Evolutionary conservation across 30 jellyfish, hydroid and myxozoan genomes (phyloP), one percentile per base, ranked within the genome.

Genomic region (Hydractinia symbiolongicarpus): DNA sequence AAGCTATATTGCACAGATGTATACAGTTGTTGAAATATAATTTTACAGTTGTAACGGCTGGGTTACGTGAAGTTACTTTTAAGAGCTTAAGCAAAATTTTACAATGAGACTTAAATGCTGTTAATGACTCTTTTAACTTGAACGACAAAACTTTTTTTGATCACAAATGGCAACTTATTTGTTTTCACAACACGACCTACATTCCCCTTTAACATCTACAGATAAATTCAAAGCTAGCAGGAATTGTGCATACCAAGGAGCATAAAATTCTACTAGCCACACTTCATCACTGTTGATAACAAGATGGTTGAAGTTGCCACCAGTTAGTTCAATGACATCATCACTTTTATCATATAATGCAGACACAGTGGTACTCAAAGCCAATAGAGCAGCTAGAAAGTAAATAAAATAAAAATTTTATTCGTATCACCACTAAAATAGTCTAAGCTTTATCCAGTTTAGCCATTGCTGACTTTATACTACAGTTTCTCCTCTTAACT

Each of bases 221-320:
- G 44, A 30, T 30, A 30, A 30, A 30, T 30, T 64, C 7, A 7
- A 7, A 64, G 19, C 74, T 6, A n/a, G 17, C 19, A 58, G 15
- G 8, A 64, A 50, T 66, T 77, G 20, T 10, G 1, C 95, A 76
- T 78, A 90, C 97, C 97, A 90, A 53, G 97, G 97, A 40, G 97
- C 97, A 75, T 90, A 90, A 61, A 90, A 90, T 72, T 90, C 97
- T 21, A 90, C 94, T 60, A 90, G 84, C 97, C 97, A 90, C n/a
- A 86, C 82, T 56, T 90, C 95, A 81, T 85, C 97, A 84, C 97
- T 86, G 51, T 90, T 86, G 10, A 84, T 81, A 44, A 90, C 97
- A 71, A 72, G 55, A 53, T 68, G 77, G 54, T 90, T 81, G 79
- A 90, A 90, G 82, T 90, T 90, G 69, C 89, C 88, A 44, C 91